Percentiles rank a stretch among this genome's conserved stretches.
Conservation (phyloP, 1,140 invertebrate species). For the Charaxes varanes region DNA sequence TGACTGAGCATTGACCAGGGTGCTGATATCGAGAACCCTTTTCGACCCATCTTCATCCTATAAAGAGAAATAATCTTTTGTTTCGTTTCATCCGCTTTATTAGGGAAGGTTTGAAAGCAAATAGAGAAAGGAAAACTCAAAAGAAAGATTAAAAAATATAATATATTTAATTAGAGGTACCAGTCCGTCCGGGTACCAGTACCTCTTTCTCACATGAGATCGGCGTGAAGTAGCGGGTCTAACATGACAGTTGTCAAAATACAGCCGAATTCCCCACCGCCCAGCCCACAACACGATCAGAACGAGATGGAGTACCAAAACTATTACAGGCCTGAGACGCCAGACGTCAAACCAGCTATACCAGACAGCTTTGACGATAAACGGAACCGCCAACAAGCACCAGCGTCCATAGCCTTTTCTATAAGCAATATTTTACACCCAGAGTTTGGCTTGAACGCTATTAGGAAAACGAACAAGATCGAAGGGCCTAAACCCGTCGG, state of each 20-base stretch:
- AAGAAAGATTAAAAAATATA: too few relatives aligned
- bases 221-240: too few relatives aligned
- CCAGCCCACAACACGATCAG: slow-evolving; percentile 41
- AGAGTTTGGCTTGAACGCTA: slow-evolving; percentile 63
- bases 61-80: too few relatives aligned
- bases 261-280: slow-evolving; percentile 52
- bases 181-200: too few relatives aligned
- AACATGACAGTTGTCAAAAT: slow-evolving; percentile 56
- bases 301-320: slow-evolving; percentile 47
- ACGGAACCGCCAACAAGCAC: slow-evolving; percentile 31
- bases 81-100: too few relatives aligned
- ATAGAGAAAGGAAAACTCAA: too few relatives aligned
- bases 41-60: slow-evolving; percentile 44
- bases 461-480: slow-evolving; percentile 59
- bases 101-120: too few relatives aligned
- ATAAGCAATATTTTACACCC: slow-evolving; percentile 67
- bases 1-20: slow-evolving; percentile 75
- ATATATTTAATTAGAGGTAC: too few relatives aligned
- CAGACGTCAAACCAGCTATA: slow-evolving; percentile 53
- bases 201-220: too few relatives aligned
- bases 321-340: slow-evolving; percentile 55
- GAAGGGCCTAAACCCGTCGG: slow-evolving; percentile 61
- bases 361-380: slow-evolving; percentile 42
- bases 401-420: slow-evolving; percentile 53
- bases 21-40: slow-evolving; percentile 29